phyloP scores from a whole-genome alignment of 2,797 vertebrate genomes.

The Oryzias sinensis region DNA sequence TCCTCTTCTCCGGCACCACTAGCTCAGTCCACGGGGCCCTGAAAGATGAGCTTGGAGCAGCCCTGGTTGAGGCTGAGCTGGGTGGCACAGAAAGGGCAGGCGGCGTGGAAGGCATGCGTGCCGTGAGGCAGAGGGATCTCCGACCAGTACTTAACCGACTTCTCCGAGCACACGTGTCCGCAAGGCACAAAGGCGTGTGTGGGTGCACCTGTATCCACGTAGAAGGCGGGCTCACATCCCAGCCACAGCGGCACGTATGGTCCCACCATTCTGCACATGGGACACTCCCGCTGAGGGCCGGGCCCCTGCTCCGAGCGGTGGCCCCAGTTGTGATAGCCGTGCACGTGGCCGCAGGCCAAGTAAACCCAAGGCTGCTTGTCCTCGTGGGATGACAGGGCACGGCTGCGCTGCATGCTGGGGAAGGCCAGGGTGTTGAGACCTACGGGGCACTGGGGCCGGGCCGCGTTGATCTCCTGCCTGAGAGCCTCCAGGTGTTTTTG shows the following conservation, averaged over 20 bases:
- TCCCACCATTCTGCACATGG: slow-evolving; percentile 94
- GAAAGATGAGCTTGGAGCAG: slow-evolving; percentile 96
- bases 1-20: slow-evolving; percentile 20
- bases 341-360: slow-evolving; percentile 92
- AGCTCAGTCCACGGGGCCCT: slow-evolving; percentile 93
- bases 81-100: slow-evolving; percentile 95
- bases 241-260: slow-evolving; percentile 96
- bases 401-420: slow-evolving; percentile 94
- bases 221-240: slow-evolving; percentile 94
- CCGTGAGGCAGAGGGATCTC: slow-evolving; percentile 98
- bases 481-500: slow-evolving; percentile 98
- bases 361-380: slow-evolving; percentile 98
- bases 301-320: slow-evolving; percentile 89
- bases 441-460: slow-evolving; percentile 94
- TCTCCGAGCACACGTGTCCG: slow-evolving; percentile 97
- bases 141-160: slow-evolving; percentile 95
- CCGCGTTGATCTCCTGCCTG: slow-evolving; percentile 96
- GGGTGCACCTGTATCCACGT: slow-evolving; percentile 91
- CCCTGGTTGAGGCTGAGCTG: slow-evolving; percentile 89
- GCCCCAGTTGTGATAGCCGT: slow-evolving; percentile 97
- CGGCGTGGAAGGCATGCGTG: slow-evolving; percentile 97
- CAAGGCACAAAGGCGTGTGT: slow-evolving; percentile 95
- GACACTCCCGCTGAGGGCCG: slow-evolving; percentile 88
- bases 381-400: slow-evolving; percentile 90
- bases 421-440: slow-evolving; percentile 97